Evolutionary conservation across 2,113 vertebrate genomes (phyloP).

Genomic region (Alligator mississippiensis): DNA sequence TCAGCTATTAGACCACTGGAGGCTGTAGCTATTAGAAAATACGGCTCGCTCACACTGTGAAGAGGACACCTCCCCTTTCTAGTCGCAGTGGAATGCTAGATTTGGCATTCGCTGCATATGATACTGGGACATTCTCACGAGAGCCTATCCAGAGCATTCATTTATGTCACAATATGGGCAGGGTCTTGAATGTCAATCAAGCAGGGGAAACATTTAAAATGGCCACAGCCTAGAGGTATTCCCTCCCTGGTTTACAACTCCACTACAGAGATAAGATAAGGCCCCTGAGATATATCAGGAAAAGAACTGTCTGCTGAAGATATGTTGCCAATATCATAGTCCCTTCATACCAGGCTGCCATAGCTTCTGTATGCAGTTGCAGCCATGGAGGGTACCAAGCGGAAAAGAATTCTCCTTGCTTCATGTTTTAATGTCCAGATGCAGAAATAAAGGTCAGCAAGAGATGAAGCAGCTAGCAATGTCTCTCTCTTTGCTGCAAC

Average conservation of each 20-base stretch:
- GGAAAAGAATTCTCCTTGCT: neutral
- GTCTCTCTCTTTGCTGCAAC: constrained; percentile 50
- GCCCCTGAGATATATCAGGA: neutral
- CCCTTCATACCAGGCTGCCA: neutral
- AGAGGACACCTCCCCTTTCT: too few species aligned
- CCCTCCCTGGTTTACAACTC: neutral
- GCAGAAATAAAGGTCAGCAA: constrained; percentile 57
- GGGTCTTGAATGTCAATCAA: neutral
- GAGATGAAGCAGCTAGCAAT: constrained; percentile 48
- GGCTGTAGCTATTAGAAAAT: too few species aligned
- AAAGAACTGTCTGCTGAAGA: neutral
- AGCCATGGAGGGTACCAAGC: neutral
- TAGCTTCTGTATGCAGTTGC: neutral
- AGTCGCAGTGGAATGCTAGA: too few species aligned
- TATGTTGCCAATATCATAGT: neutral
- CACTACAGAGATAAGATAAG: neutral
- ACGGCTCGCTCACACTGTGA: too few species aligned
- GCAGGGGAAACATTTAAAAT: neutral
- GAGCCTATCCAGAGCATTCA: neutral
- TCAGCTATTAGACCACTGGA: too few species aligned
- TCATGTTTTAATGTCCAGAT: constrained; percentile 41
- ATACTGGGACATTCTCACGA: neutral
- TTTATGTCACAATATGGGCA: neutral
- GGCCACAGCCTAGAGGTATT: neutral
- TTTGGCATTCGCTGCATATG: too few species aligned